These are phyloP conservation scores for Imbricaverruca yamaguchii DNA, from an alignment of 2,888 invertebrate genomes.

Conservation along the genomic window DNA sequence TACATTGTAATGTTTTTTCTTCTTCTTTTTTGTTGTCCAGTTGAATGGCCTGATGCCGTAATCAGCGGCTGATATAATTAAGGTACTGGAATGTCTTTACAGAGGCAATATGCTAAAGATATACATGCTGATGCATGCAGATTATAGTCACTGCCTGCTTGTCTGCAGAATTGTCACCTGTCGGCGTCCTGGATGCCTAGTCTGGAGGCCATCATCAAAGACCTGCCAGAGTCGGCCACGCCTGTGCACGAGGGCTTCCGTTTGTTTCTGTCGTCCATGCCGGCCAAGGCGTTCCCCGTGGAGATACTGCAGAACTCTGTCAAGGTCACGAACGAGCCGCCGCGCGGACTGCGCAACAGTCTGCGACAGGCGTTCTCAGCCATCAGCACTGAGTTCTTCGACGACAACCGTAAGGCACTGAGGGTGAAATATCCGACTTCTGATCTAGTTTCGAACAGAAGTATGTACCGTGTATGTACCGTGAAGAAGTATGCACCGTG, in stretches of 20 bases:
- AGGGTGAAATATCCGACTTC: slow-evolving; percentile 36
- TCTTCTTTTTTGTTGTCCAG: no score
- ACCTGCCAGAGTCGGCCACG: slow-evolving; percentile 57
- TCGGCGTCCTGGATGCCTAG: slow-evolving; percentile 85
- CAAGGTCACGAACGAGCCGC: slow-evolving; percentile 74
- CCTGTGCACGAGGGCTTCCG: slow-evolving; percentile 71
- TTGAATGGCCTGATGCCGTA: no score
- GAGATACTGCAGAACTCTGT: slow-evolving; percentile 69
- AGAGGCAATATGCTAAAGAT: no score
- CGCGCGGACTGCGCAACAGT: slow-evolving; percentile 32
- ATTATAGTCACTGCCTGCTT: slow-evolving; percentile 77
- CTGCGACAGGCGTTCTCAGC: slow-evolving; percentile 27
- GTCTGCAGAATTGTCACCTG: slow-evolving; percentile 82
- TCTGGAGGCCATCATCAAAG: slow-evolving; percentile 58
- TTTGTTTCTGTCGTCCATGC: slow-evolving; percentile 70
- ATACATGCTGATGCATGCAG: no score
- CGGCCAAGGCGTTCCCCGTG: slow-evolving; percentile 66
- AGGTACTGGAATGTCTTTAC: no score
- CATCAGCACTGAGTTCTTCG: slow-evolving; percentile 60
- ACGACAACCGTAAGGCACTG: slow-evolving; percentile 53
- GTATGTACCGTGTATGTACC: no score
- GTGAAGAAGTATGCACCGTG: no score
- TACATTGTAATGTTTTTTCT: no score
- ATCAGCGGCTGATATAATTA: no score
- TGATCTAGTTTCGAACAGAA: not conserved